These are phyloP conservation scores for Coremacera marginata DNA, from an alignment of 2,888 invertebrate species.

Conservation along the genomic window DNA sequence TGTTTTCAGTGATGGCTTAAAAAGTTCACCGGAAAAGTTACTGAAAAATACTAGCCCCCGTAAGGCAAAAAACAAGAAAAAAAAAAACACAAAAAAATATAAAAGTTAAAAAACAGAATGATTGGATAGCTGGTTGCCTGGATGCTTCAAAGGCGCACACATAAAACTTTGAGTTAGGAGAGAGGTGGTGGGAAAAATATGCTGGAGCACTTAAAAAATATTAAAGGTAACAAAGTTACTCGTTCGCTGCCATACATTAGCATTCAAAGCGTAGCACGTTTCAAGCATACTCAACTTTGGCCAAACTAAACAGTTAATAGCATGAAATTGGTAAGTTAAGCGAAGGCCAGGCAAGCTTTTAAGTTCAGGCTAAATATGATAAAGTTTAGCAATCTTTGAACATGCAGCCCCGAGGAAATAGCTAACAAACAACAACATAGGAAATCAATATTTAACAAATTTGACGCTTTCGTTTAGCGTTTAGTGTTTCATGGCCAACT, in stretches of 20 bases:
- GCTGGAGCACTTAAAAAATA: neutral
- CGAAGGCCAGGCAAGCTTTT: too few species aligned
- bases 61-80: neutral
- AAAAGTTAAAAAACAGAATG: neutral
- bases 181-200: neutral
- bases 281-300: too few species aligned
- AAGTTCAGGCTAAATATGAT: too few species aligned
- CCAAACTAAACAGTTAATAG: too few species aligned
- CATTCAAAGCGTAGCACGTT: too few species aligned
- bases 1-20: conserved; percentile 12
- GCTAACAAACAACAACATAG: neutral
- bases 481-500: neutral
- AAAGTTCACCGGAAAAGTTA: conserved; percentile 22
- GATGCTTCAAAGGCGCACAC: too few species aligned
- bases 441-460: conserved; percentile 26
- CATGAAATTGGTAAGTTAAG: too few species aligned
- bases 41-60: neutral
- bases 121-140: neutral
- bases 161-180: neutral
- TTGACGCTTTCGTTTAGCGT: neutral
- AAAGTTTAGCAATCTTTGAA: too few species aligned
- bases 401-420: neutral
- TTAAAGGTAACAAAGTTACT: too few species aligned
- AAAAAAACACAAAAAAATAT: conserved; percentile 7
- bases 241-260: too few species aligned